Percentiles rank a stretch among this genome's conserved stretches.
phyloP scores from a whole-genome alignment of 2,113 vertebrate genomes.

The rabbit (Oryctolagus cuniculus) region DNA sequence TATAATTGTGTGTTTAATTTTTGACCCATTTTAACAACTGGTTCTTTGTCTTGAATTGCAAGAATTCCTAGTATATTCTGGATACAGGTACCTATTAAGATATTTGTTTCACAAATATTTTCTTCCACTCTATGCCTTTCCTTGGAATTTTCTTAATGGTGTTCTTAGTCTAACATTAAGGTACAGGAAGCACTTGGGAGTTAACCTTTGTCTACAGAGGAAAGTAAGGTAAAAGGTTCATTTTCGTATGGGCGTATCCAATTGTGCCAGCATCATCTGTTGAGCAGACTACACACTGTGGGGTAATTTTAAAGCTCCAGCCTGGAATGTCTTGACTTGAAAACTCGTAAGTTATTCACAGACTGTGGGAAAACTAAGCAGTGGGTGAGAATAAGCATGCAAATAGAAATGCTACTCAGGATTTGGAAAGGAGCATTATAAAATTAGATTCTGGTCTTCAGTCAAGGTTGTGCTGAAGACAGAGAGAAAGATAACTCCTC shows the following conservation, averaged over 20 bases:
- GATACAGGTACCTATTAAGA: background rate
- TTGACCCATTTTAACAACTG: background rate
- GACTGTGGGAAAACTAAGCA: background rate
- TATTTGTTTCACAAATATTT: constrained; percentile 40
- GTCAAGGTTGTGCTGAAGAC: background rate
- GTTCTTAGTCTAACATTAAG: background rate
- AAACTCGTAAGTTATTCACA: background rate
- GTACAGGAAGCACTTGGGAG: background rate
- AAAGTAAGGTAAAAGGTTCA: background rate
- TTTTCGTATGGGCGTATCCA: background rate
- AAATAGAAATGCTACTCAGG: background rate
- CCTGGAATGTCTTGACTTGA: background rate
- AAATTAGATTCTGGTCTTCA: background rate
- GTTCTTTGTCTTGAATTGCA: constrained; percentile 3
- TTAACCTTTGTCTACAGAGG: background rate
- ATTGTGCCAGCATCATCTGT: background rate
- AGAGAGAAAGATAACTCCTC: background rate
- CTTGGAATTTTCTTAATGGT: constrained; percentile 31
- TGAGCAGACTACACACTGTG: background rate
- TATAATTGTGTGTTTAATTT: background rate
- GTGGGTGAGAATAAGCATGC: background rate
- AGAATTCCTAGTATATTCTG: background rate
- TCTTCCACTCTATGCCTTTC: background rate
- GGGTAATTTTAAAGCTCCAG: background rate
- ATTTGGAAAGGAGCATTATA: background rate